Percentiles rank a stretch among this genome's conserved stretches.
These are phyloP conservation scores for Malthinus flaveolus DNA, from an alignment of 2,888 invertebrate species.

Conservation along the genomic window DNA sequence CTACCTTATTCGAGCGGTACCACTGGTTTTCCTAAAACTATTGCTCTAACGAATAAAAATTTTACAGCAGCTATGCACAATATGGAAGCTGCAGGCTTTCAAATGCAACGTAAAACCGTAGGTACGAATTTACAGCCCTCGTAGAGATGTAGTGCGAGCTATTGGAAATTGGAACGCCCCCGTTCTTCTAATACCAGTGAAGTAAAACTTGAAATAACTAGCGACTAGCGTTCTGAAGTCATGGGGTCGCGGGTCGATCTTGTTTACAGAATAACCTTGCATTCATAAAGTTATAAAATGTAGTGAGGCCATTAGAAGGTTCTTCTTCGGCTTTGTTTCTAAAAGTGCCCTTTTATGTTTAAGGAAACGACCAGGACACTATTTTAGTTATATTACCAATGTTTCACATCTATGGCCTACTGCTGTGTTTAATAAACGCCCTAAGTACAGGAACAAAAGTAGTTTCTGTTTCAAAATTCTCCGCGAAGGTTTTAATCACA, in stretches of 20 bases:
- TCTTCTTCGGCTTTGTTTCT: conserved; percentile 21
- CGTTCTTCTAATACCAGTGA: too few relatives aligned
- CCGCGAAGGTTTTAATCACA: conserved; percentile 32
- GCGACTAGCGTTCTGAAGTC: too few relatives aligned
- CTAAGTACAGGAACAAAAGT: conserved; percentile 53
- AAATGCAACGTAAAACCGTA: background rate
- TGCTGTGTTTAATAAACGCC: conserved; percentile 50
- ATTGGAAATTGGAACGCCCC: too few relatives aligned
- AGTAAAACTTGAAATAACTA: too few relatives aligned
- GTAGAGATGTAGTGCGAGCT: too few relatives aligned
- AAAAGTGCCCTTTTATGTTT: conserved; percentile 23
- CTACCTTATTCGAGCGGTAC: conserved; percentile 83
- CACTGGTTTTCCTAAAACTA: conserved; percentile 76
- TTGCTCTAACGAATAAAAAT: conserved; percentile 57
- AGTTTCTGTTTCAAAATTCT: conserved; percentile 51
- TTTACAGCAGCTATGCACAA: background rate
- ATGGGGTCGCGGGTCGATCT: too few relatives aligned
- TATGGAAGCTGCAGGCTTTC: background rate
- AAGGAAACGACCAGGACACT: conserved; percentile 45
- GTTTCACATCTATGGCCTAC: conserved; percentile 60
- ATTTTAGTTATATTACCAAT: conserved; percentile 54
- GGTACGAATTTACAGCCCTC: background rate
- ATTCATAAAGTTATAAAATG: too few relatives aligned
- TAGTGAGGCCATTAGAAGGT: background rate
- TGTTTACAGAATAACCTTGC: too few relatives aligned